phyloP scores from a whole-genome alignment of 2,797 vertebrate genomes.

The Cygnus olor region DNA sequence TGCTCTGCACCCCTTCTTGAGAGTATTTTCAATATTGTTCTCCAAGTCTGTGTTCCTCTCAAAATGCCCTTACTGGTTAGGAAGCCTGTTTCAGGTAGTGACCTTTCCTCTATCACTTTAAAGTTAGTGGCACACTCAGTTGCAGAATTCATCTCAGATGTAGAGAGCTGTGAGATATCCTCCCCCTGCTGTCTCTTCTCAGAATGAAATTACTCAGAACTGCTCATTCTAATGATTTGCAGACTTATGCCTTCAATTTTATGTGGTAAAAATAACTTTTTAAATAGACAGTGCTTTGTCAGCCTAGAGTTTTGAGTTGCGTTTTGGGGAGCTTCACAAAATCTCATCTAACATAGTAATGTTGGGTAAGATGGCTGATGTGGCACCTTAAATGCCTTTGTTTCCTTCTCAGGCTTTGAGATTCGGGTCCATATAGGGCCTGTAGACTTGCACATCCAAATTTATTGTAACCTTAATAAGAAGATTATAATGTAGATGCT shows the following conservation, averaged over 20 bases:
- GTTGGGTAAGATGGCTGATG: not conserved
- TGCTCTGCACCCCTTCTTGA: not conserved
- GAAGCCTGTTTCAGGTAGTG: not conserved
- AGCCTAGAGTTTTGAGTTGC: not conserved
- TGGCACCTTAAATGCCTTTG: not conserved
- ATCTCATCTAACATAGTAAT: not conserved
- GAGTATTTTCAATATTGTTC: not conserved
- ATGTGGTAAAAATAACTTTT: not conserved
- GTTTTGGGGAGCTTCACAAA: not conserved
- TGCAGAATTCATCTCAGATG: not conserved
- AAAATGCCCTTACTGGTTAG: not conserved
- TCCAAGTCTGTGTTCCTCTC: not conserved
- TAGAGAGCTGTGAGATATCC: not conserved
- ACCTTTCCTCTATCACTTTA: not conserved
- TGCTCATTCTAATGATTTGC: not conserved
- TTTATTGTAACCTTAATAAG: not conserved
- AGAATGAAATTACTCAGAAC: not conserved
- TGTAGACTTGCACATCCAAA: not conserved
- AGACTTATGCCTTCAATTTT: not conserved
- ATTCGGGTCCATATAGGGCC: not conserved
- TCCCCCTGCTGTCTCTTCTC: not conserved
- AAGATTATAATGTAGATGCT: not conserved
- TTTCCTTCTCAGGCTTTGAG: not conserved
- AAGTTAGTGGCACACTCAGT: not conserved
- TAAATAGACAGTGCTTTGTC: not conserved